phyloP scores from a whole-genome alignment of 2,888 invertebrate species.

The Chironomus riparius region DNA sequence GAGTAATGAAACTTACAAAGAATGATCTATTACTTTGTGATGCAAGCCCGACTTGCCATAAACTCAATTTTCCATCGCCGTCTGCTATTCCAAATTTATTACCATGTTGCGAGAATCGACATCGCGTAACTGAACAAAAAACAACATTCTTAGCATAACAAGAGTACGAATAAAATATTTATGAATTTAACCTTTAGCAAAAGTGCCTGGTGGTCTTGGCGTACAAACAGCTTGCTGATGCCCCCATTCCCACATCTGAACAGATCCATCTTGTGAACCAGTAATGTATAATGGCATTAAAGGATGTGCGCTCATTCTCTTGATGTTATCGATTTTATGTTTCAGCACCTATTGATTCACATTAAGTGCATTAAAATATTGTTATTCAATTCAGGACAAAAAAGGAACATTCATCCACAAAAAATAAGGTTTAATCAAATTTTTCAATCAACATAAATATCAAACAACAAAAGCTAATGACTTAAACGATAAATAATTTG shows the following conservation, averaged over 20 bases:
- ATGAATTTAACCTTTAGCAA: constrained; percentile 53
- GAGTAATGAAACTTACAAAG: constrained; percentile 58
- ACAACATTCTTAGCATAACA: background rate
- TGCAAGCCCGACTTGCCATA: constrained; percentile 86
- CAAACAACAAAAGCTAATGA: constrained; percentile 31
- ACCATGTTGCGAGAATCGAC: constrained; percentile 93
- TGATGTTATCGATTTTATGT: constrained; percentile 88
- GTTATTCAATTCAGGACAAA: background rate
- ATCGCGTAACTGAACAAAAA: constrained; percentile 61
- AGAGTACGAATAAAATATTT: background rate
- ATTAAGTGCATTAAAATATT: background rate
- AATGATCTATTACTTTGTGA: constrained; percentile 69
- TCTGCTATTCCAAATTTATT: constrained; percentile 98
- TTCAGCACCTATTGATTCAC: constrained; percentile 65
- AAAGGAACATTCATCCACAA: background rate
- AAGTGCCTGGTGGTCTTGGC: constrained; percentile 87
- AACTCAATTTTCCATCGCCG: constrained; percentile 90
- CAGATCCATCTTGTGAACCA: constrained; percentile 92
- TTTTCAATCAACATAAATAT: background rate
- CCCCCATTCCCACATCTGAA: constrained; percentile 97
- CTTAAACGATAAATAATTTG: constrained; percentile 31
- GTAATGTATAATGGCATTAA: constrained; percentile 88
- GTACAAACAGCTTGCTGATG: constrained; percentile 83
- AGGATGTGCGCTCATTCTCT: constrained; percentile 94
- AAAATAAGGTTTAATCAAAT: background rate